phyloP scores from a whole-genome alignment of 2,888 invertebrate species.

The Ypsolopha scabrella region DNA sequence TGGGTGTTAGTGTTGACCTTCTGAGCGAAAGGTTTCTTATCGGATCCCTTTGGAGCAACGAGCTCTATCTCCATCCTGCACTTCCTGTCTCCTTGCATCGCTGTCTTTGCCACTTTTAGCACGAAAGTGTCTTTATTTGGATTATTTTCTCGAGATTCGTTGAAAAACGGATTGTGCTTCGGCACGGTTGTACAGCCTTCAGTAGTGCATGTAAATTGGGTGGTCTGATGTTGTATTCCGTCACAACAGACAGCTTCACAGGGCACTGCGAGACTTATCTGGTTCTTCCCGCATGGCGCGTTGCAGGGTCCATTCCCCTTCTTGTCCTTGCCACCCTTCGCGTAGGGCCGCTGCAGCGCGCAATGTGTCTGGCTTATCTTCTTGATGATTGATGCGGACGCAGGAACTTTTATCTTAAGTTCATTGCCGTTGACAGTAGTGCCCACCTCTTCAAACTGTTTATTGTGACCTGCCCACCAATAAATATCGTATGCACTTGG shows the following conservation, averaged over 20 bases:
- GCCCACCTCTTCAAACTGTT: conserved; percentile 60
- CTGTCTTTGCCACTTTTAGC: conserved; percentile 77
- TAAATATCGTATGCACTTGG: conserved; percentile 39
- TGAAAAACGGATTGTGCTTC: conserved; percentile 27
- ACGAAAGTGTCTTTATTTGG: conserved; percentile 72
- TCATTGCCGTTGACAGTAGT: conserved; percentile 52
- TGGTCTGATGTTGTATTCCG: conserved; percentile 38
- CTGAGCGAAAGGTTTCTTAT: conserved; percentile 46
- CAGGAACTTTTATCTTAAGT: conserved; percentile 59
- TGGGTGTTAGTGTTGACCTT: conserved; percentile 39
- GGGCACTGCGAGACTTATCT: conserved; percentile 49
- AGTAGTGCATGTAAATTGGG: conserved; percentile 56
- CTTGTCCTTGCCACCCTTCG: neutral
- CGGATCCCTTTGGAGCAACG: conserved; percentile 74
- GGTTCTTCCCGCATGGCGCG: conserved; percentile 55
- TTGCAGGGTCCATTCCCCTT: conserved; percentile 36
- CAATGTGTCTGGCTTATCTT: conserved; percentile 60
- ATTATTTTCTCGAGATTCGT: conserved; percentile 41
- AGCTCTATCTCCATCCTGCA: conserved; percentile 75
- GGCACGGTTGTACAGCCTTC: conserved; percentile 46
- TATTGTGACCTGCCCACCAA: conserved; percentile 59
- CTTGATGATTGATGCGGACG: conserved; percentile 47
- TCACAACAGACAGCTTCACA: conserved; percentile 42
- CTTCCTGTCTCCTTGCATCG: conserved; percentile 73
- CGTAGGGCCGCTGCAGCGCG: conserved; percentile 44